Evolutionary conservation across 1,140 invertebrate species (phyloP).

Genomic region (Steinernema khuongi): DNA sequence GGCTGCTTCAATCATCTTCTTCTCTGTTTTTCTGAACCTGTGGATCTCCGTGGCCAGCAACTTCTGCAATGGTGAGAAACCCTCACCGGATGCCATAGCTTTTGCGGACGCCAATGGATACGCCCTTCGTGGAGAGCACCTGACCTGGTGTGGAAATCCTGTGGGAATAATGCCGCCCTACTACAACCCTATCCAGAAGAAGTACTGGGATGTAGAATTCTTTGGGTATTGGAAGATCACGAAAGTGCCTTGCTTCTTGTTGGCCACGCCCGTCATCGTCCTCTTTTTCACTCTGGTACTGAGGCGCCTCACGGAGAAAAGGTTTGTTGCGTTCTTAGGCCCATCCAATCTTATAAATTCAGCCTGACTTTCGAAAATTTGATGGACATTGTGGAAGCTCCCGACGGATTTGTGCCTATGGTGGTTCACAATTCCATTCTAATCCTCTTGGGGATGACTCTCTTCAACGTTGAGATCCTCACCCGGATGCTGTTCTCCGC

Average conservation of each 20-base stretch:
- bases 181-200: constrained; percentile 29
- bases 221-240: constrained; percentile 35
- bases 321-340: not conserved
- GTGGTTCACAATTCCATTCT: not conserved
- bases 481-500: not conserved
- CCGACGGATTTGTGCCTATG: not conserved
- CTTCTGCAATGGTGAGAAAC: constrained; percentile 6
- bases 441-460: not conserved
- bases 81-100: not conserved
- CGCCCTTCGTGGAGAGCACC: not conserved
- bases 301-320: not conserved
- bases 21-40: not conserved
- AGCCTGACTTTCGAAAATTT: not conserved
- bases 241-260: not conserved
- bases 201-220: constrained; percentile 32
- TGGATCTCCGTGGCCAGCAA: not conserved
- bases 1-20: not conserved
- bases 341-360: not conserved
- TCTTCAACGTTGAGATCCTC: not conserved
- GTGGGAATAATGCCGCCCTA: constrained; percentile 19
- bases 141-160: constrained; percentile 28
- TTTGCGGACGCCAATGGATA: not conserved
- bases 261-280: not conserved
- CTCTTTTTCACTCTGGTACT: not conserved
- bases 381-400: not conserved